Percentiles rank a stretch among this genome's conserved stretches.
Conservation (phyloP, 2,113 vertebrate species). For the Pelecanus crispus region DNA sequence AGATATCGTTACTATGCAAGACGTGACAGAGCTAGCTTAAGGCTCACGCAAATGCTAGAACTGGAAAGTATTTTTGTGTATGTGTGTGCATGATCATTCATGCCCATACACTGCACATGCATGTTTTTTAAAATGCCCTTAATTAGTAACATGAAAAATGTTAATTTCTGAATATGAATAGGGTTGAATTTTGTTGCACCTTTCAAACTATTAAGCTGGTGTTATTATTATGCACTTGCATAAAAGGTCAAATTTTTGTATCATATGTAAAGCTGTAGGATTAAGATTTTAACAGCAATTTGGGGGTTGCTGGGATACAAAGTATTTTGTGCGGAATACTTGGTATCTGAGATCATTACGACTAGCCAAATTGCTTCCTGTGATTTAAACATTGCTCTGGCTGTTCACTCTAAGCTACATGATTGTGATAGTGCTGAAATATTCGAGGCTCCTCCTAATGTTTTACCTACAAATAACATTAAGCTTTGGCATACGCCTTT, state of each 20-base stretch:
- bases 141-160: not conserved
- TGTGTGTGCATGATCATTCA: not conserved
- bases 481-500: not conserved
- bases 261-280: not conserved
- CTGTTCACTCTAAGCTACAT: not conserved
- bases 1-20: not conserved
- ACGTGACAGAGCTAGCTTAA: not conserved
- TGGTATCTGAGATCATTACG: conserved; percentile 1
- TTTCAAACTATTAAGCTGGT: not conserved
- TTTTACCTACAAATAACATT: not conserved
- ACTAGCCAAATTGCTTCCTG: conserved; percentile 2
- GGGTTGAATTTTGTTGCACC: not conserved
- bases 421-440: not conserved
- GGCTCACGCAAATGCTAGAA: not conserved
- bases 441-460: not conserved
- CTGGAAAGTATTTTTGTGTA: not conserved
- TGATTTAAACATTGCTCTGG: not conserved
- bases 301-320: conserved; percentile 21
- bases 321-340: not conserved
- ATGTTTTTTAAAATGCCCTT: not conserved
- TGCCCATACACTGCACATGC: not conserved
- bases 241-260: conserved; percentile 1
- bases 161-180: not conserved
- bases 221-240: not conserved
- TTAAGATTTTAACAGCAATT: conserved; percentile 43